phyloP scores from a whole-genome alignment of 2,113 vertebrate genomes.

The Notothenia coriiceps region DNA sequence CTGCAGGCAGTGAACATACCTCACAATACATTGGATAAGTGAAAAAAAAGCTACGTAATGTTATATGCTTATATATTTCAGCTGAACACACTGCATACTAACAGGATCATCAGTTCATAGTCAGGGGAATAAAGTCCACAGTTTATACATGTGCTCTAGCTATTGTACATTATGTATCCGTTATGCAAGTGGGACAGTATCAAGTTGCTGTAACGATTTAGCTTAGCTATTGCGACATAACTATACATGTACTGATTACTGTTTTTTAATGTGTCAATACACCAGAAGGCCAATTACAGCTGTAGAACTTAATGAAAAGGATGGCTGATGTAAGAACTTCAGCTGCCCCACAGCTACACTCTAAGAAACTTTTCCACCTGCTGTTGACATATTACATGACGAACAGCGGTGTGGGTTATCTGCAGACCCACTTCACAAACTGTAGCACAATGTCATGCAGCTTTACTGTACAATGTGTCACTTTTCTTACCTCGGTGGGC shows the following conservation, averaged over 20 bases:
- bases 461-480: background rate
- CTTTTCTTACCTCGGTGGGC: constrained; percentile 79
- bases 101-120: background rate
- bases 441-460: constrained; percentile 49
- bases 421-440: constrained; percentile 37
- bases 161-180: background rate
- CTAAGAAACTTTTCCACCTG: constrained; percentile 28
- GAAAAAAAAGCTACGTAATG: background rate
- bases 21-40: background rate
- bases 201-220: background rate
- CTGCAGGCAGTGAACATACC: background rate
- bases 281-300: background rate
- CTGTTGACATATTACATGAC: constrained; percentile 22
- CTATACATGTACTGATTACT: background rate
- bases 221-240: background rate
- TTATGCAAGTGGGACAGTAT: background rate
- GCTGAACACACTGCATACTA: background rate
- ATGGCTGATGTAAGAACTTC: background rate
- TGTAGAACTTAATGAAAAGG: background rate
- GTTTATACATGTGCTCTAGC: background rate
- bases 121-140: background rate
- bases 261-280: background rate
- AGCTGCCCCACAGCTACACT: background rate
- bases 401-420: constrained; percentile 41
- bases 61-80: background rate